A percentile compares a stretch with the other conserved stretches of the same genome.
Evolutionary conservation across 2,888 invertebrate species (phyloP).

Genomic region (Agrotis clavis): DNA sequence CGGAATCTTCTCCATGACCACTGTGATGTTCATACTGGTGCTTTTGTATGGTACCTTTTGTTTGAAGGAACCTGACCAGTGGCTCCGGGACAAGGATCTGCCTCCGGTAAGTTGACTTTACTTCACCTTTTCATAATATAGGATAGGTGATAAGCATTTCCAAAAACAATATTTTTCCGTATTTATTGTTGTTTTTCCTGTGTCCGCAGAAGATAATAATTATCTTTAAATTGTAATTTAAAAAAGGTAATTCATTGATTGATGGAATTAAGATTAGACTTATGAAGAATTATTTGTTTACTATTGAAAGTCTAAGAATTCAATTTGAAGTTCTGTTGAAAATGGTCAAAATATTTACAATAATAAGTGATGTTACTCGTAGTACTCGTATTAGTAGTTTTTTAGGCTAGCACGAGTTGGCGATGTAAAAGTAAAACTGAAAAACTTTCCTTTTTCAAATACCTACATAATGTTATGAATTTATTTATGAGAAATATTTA

Average conservation of each 20-base stretch:
- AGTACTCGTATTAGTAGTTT: too few relatives aligned
- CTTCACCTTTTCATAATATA: neutral
- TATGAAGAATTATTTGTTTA: conserved; percentile 3
- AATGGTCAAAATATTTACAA: too few relatives aligned
- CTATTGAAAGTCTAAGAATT: neutral
- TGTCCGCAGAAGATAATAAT: conserved; percentile 28
- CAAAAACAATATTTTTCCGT: neutral
- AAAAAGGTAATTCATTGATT: conserved; percentile 31
- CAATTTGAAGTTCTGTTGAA: neutral
- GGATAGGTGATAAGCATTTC: neutral
- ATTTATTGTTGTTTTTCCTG: conserved; percentile 5
- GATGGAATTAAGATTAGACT: conserved; percentile 42
- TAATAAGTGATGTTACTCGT: too few relatives aligned
- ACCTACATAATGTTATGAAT: too few relatives aligned
- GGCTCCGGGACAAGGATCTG: conserved; percentile 79
- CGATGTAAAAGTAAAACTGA: too few relatives aligned
- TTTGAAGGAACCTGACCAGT: conserved; percentile 92
- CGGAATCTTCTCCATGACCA: conserved; percentile 84
- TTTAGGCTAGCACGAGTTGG: too few relatives aligned
- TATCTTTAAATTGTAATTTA: too few relatives aligned
- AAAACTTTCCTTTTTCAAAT: too few relatives aligned
- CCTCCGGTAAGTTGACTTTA: conserved; percentile 78
- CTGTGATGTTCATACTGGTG: conserved; percentile 89
- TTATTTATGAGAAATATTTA: too few relatives aligned
- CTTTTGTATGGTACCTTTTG: conserved; percentile 93